Conservation (phyloP, 2,888 invertebrate species). For the Lathronympha strigana region DNA sequence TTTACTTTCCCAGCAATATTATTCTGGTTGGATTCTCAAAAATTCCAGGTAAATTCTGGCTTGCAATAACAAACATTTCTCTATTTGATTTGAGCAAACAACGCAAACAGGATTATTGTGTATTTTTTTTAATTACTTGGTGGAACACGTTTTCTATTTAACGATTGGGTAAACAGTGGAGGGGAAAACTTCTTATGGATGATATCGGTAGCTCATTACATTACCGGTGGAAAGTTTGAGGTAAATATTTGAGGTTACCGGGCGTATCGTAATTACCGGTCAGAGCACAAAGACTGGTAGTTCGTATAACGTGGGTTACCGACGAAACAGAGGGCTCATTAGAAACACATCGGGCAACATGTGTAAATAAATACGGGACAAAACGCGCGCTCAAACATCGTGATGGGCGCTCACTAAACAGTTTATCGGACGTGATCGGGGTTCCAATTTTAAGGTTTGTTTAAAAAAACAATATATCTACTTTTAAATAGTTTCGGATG, state of each 20-base stretch:
- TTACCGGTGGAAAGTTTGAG: conserved; percentile 80
- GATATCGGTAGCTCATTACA: conserved; percentile 81
- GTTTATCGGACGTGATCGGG: conserved; percentile 44
- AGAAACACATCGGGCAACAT: conserved; percentile 77
- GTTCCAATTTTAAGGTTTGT: conserved; percentile 4
- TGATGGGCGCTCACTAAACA: conserved; percentile 54
- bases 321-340: conserved; percentile 69
- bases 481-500: background rate
- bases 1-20: conserved; percentile 74
- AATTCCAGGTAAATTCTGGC: conserved; percentile 68
- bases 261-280: conserved; percentile 73
- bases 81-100: conserved; percentile 63
- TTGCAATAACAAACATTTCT: conserved; percentile 70
- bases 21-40: conserved; percentile 70
- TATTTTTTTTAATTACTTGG: conserved; percentile 66
- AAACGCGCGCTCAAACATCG: conserved; percentile 68
- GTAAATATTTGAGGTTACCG: conserved; percentile 77
- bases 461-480: conserved; percentile 8
- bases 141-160: conserved; percentile 62
- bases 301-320: conserved; percentile 73
- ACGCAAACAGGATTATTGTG: conserved; percentile 63
- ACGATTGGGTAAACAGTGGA: conserved; percentile 63
- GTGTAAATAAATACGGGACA: conserved; percentile 75
- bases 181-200: conserved; percentile 54
- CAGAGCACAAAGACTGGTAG: conserved; percentile 77